Percentiles rank a stretch among this genome's conserved stretches.
These are phyloP conservation scores for Artemia sinica DNA, from an alignment of 2,888 invertebrate genomes.

Conservation along the genomic window DNA sequence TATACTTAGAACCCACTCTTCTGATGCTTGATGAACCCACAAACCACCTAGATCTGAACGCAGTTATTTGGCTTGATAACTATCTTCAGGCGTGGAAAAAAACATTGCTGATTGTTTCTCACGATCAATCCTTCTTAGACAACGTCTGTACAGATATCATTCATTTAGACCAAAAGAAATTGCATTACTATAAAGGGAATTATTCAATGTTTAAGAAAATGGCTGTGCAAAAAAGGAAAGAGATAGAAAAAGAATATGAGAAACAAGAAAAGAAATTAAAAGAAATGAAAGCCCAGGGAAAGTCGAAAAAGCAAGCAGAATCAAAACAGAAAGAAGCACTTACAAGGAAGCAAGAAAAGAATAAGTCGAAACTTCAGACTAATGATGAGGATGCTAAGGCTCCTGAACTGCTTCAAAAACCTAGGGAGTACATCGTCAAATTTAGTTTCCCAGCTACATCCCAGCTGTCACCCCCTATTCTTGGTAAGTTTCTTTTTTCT, in stretches of 20 bases:
- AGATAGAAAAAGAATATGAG: slow-evolving; percentile 90
- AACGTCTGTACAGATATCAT: slow-evolving; percentile 98
- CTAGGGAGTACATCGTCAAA: slow-evolving; percentile 91
- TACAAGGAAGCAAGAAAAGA: slow-evolving; percentile 82
- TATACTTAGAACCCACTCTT: slow-evolving; percentile 93
- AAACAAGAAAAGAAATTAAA: slow-evolving; percentile 92
- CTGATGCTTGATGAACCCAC: slow-evolving; percentile 95
- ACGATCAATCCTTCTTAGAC: slow-evolving; percentile 98
- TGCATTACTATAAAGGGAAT: slow-evolving; percentile 93
- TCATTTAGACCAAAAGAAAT: slow-evolving; percentile 81
- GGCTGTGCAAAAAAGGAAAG: slow-evolving; percentile 85
- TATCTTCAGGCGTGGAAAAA: slow-evolving; percentile 96
- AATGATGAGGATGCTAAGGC: slow-evolving; percentile 55
- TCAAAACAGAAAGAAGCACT: slow-evolving; percentile 79
- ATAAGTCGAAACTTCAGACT: slow-evolving; percentile 47
- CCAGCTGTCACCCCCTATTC: slow-evolving; percentile 85
- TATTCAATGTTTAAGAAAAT: slow-evolving; percentile 98
- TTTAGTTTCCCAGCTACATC: slow-evolving; percentile 95
- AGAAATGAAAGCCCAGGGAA: slow-evolving; percentile 82
- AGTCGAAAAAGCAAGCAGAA: slow-evolving; percentile 85
- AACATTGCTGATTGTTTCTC: slow-evolving; percentile 89
- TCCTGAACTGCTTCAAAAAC: slow-evolving; percentile 67
- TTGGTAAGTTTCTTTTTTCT: slow-evolving; percentile 46
- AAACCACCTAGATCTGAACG: slow-evolving; percentile 96
- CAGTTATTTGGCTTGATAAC: slow-evolving; percentile 99